phyloP scores from a whole-genome alignment of 2,113 vertebrate species.

The Hoplias malabaricus region DNA sequence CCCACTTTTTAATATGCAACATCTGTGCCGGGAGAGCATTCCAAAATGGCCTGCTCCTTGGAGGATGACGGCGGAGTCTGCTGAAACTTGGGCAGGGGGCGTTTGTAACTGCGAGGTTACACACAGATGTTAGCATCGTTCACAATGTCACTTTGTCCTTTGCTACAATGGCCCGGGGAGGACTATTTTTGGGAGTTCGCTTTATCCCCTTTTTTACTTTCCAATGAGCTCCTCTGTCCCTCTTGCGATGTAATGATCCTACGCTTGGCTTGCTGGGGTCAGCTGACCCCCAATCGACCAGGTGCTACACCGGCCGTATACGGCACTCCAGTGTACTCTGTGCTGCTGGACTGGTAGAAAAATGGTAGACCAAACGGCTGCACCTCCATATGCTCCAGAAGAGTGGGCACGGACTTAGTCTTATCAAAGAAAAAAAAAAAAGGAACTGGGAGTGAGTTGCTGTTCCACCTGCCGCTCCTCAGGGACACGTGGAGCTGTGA shows the following conservation, averaged over 20 bases:
- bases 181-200: constrained; percentile 69
- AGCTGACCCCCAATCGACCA: constrained; percentile 55
- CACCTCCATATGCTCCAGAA: constrained; percentile 11
- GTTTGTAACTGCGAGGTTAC: constrained; percentile 73
- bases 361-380: not conserved
- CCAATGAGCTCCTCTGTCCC: constrained; percentile 61
- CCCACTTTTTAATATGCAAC: constrained; percentile 83
- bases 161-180: constrained; percentile 67
- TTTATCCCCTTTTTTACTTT: constrained; percentile 67
- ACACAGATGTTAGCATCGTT: constrained; percentile 78
- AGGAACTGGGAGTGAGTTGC: constrained; percentile 28
- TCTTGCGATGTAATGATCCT: constrained; percentile 62
- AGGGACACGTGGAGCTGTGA: constrained; percentile 31
- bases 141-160: constrained; percentile 81
- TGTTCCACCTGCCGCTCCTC: constrained; percentile 48
- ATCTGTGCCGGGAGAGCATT: constrained; percentile 79
- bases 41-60: constrained; percentile 82
- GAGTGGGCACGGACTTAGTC: not conserved
- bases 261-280: constrained; percentile 50
- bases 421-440: not conserved
- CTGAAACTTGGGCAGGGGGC: constrained; percentile 75
- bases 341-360: not conserved
- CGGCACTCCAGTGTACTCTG: not conserved
- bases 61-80: constrained; percentile 77
- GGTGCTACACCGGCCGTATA: constrained; percentile 53